Conservation (phyloP, 2,888 invertebrate species). For the Trissonchulus sp. region DNA sequence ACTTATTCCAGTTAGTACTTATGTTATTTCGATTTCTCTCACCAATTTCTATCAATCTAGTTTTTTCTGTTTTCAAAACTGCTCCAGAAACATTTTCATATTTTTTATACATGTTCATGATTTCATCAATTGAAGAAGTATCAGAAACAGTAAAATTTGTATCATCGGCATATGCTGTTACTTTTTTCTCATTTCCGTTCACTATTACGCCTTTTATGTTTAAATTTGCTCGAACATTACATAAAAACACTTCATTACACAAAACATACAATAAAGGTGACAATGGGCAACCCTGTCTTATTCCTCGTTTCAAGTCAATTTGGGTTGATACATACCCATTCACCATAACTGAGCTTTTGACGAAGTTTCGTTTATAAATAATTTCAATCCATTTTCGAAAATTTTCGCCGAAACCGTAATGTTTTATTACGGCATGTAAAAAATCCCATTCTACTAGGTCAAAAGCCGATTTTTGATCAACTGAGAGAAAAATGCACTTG, state of each 20-base stretch:
- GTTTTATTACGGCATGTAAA: background rate
- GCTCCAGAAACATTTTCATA: slow-evolving; percentile 16
- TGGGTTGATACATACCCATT: slow-evolving; percentile 16
- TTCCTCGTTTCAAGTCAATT: background rate
- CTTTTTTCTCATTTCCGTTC: background rate
- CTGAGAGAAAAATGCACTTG: background rate
- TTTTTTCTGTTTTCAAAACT: background rate
- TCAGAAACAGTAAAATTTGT: slow-evolving; percentile 14
- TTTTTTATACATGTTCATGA: background rate
- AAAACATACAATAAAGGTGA: slow-evolving; percentile 24
- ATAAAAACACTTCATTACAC: background rate
- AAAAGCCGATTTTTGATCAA: slow-evolving; percentile 23
- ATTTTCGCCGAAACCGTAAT: background rate
- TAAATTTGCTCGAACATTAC: background rate
- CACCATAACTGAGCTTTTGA: slow-evolving; percentile 17
- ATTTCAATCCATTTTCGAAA: slow-evolving; percentile 16
- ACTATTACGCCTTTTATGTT: background rate
- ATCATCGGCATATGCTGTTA: slow-evolving; percentile 18
- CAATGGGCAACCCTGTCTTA: slow-evolving; percentile 27
- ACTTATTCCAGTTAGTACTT: background rate
- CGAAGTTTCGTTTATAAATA: background rate
- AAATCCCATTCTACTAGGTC: slow-evolving; percentile 10
- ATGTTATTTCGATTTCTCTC: background rate
- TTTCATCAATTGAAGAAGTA: background rate
- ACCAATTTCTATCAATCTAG: background rate